Conservation (phyloP, 1,140 invertebrate species). For the Drosophila kepulauana region DNA sequence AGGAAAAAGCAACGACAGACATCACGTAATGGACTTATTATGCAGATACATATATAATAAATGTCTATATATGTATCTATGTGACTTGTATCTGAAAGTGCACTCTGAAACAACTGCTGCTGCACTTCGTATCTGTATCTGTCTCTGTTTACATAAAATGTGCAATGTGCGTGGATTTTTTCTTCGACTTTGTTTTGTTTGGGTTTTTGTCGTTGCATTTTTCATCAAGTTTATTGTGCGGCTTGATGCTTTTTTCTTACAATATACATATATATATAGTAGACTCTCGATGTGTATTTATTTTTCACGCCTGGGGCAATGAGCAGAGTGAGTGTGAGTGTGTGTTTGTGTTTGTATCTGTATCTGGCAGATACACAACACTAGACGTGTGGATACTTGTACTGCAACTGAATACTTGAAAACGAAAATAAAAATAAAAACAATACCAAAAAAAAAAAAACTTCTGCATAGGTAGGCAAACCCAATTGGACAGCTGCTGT, state of each 20-base stretch:
- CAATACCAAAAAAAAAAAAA: slow-evolving; percentile 10
- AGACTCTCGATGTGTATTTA: slow-evolving; percentile 37
- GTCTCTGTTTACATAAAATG: slow-evolving; percentile 48
- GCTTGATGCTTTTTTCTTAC: slow-evolving; percentile 47
- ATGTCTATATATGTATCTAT: neutral
- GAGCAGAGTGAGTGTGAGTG: slow-evolving; percentile 19
- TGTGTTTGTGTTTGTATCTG: slow-evolving; percentile 14
- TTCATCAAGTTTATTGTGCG: slow-evolving; percentile 56
- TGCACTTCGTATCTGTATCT: slow-evolving; percentile 23
- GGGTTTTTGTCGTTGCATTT: slow-evolving; percentile 45
- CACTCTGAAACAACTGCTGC: neutral
- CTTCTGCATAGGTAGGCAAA: slow-evolving; percentile 80
- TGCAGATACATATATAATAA: slow-evolving; percentile 45
- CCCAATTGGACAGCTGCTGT: slow-evolving; percentile 64
- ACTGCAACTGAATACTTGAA: slow-evolving; percentile 52
- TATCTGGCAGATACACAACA: slow-evolving; percentile 61
- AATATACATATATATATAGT: neutral
- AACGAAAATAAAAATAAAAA: slow-evolving; percentile 3
- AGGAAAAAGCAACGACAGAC: slow-evolving; percentile 26
- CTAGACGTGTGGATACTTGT: slow-evolving; percentile 54
- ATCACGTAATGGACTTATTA: slow-evolving; percentile 56
- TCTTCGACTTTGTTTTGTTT: neutral
- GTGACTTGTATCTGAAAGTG: neutral
- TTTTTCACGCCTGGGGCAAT: slow-evolving; percentile 44
- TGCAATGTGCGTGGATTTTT: slow-evolving; percentile 53